Evolutionary conservation across 2,113 vertebrate genomes (phyloP).

Genomic region (Talpa occidentalis): DNA sequence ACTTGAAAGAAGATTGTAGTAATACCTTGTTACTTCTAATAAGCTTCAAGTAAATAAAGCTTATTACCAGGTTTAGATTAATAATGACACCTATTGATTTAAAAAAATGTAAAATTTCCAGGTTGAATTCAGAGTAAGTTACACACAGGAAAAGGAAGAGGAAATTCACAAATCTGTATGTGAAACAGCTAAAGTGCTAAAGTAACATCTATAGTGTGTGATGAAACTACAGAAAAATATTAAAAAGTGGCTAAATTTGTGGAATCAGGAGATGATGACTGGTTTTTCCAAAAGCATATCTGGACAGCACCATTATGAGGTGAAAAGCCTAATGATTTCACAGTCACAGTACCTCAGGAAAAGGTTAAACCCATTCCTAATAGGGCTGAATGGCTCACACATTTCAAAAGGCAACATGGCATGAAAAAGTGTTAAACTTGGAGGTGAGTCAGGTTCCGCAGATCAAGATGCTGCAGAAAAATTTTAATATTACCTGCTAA

Average conservation of each 20-base stretch:
- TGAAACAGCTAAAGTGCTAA: not conserved
- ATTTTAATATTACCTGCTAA: not conserved
- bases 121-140: not conserved
- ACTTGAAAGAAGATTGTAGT: not conserved
- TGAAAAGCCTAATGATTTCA: not conserved
- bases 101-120: not conserved
- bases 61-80: not conserved
- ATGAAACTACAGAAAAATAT: not conserved
- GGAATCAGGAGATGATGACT: not conserved
- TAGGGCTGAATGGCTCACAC: not conserved
- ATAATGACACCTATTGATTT: not conserved
- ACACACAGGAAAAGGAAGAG: not conserved
- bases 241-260: not conserved
- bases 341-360: not conserved
- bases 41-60: not conserved
- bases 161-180: not conserved
- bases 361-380: not conserved
- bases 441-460: not conserved
- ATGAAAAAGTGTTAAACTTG: slow-evolving; percentile 13
- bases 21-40: not conserved
- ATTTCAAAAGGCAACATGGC: not conserved
- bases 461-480: not conserved
- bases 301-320: not conserved
- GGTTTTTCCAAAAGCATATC: not conserved
- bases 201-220: not conserved